Evolutionary conservation across 1,140 invertebrate species (phyloP), one percentile per base, ranked within the genome.

Genomic region (Neotoxoptera formosana): DNA sequence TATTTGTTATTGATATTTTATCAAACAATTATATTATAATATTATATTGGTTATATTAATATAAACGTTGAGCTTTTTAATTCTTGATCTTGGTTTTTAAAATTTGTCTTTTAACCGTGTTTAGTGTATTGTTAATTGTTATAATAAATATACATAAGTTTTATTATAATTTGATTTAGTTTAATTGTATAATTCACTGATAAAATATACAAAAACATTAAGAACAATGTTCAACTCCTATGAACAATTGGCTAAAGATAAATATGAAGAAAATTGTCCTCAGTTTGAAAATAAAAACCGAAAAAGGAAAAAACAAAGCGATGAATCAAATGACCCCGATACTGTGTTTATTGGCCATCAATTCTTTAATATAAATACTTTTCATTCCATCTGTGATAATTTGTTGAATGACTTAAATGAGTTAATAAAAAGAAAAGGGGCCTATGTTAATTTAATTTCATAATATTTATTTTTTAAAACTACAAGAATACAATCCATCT

Each of bases 231-330:
- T 81, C 14, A 81, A 81, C n/a, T 34, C n/a, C 14, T 81, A 81
- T 81, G 76, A 81, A 81, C 36, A 81, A 81, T 81, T 81, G 34
- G 14, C 76, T 21, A 14, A 34, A 81, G 34, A 36, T 20, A 81
- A 81, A 81, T 81, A 36, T 81, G 76, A 81, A 81, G 76, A 81
- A 81, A 81, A 81, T 81, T 34, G 36, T 81, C 34, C 20, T 81
- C 34, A 81, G 76, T 81, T 81, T 21, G 76, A 81, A 36, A 81
- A 1, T 0, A 48, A 14, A 48, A 48, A 14, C 1, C 0, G n/a
- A 17, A 81, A 81, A 81, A 67, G 30, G 21, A 81, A 81, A 81
- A 81, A 36, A 36, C 67, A 81, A 36, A 81, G 36, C 36, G 76
- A 81, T 1, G 76, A 81, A 23, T 36, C 34, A 2, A 67, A 67